Evolutionary conservation across 2,797 vertebrate genomes (phyloP).

Genomic region (Anolis apletophallus): DNA sequence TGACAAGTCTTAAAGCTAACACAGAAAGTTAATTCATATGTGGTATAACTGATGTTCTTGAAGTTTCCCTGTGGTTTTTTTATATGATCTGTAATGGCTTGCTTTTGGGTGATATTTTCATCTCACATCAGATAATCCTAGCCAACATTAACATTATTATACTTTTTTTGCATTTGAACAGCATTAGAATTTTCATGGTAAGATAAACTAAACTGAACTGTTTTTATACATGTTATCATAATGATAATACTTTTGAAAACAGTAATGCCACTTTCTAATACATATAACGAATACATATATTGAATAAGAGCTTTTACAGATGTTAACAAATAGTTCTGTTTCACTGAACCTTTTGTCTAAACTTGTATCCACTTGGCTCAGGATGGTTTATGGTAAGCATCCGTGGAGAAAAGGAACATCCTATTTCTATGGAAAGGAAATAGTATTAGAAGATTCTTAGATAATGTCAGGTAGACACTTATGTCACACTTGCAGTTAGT

Average conservation of each 20-base stretch:
- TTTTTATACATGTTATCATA: conserved; percentile 4
- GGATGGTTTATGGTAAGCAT: not conserved
- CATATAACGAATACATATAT: not conserved
- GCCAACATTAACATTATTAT: not conserved
- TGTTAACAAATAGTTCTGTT: not conserved
- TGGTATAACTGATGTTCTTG: not conserved
- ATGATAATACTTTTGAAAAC: conserved; percentile 12
- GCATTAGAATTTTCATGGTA: not conserved
- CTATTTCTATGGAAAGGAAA: conserved; percentile 36
- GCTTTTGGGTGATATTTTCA: not conserved
- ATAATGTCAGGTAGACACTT: conserved; percentile 16
- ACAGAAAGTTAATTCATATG: not conserved
- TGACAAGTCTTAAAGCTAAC: not conserved
- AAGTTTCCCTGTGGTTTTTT: not conserved
- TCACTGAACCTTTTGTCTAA: not conserved
- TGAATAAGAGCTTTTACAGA: conserved; percentile 44
- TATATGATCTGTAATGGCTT: not conserved
- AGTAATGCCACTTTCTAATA: not conserved
- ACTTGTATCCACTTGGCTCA: not conserved
- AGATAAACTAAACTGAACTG: not conserved
- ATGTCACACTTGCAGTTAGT: conserved; percentile 33
- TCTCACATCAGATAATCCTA: rapidly evolving
- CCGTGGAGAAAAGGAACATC: conserved; percentile 14
- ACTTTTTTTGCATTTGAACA: not conserved
- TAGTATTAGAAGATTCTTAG: conserved; percentile 16